Evolutionary conservation across 2,888 invertebrate species (phyloP), one percentile per base, ranked within the genome.

Genomic region (Lasioglossum figueresi): DNA sequence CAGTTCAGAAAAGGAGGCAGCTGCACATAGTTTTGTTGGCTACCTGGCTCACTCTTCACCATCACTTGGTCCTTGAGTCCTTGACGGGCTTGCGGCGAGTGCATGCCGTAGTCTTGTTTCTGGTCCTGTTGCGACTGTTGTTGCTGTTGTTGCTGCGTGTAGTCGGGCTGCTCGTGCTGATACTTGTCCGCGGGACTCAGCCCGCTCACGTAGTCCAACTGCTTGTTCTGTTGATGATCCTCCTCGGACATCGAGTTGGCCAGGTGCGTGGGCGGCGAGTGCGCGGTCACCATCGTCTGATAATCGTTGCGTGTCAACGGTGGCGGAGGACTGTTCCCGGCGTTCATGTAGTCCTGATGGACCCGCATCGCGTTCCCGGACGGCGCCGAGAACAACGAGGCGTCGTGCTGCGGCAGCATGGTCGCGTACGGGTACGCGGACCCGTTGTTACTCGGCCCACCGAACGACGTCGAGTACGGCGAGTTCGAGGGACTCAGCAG

Each of bases 1-100:
- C 95, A 97, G 95, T 97, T 97, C 96, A 97, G 96, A 97, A 97
- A 97, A 96, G 97, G 97, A 95, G 97, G 97, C 95, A 97, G 95
- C 79, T 97, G 96, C 66, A 97, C 97, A 93, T 97, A 97, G 75
- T 96, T 96, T 93, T 97, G 97, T 95, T 96, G 91, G 94, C 93
- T 93, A 68, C 95, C 95, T 37, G 96, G 96, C 92, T 96, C 96
- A 95, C 95, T 96, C 90, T 96, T 96, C 77, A 96, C 95, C 78
- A 94, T 90, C 27, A 94, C 93, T 81, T 95, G 95, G 68, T 95
- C 91, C 95, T 96, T 88, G 94, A 96, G 63, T 93, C 95, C 89
- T 95, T 96, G 80, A 94, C 94, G 87, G 94, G 92, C 87, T 82
- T 93, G 91, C 10, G 94, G 91, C 80, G 94, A 93, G 83, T 94